Evolutionary conservation across 2,113 vertebrate species (phyloP).

Genomic region (Tyrannus savana): DNA sequence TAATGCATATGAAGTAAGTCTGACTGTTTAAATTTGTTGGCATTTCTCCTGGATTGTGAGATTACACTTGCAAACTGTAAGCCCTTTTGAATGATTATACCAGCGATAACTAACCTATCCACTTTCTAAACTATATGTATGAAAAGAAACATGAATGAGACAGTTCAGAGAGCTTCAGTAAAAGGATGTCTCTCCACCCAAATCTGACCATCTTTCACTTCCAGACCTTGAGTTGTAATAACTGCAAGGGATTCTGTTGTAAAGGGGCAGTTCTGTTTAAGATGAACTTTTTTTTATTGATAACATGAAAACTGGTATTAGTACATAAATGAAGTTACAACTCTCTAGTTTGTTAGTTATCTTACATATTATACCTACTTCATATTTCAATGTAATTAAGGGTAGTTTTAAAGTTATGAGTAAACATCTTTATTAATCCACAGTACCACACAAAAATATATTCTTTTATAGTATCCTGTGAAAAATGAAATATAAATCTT

Average conservation of each 20-base stretch:
- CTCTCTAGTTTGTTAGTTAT: background rate
- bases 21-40: background rate
- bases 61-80: background rate
- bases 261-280: background rate
- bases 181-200: background rate
- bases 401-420: background rate
- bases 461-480: conserved; percentile 43
- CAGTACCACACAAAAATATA: conserved; percentile 11
- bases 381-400: background rate
- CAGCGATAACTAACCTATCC: background rate
- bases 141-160: background rate
- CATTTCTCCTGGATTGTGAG: background rate
- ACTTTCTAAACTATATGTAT: background rate
- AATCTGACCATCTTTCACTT: background rate
- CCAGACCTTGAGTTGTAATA: background rate
- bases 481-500: conserved; percentile 63
- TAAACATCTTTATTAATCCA: conserved; percentile 32
- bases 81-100: background rate
- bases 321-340: background rate
- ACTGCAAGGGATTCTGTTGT: background rate
- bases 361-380: background rate
- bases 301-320: background rate
- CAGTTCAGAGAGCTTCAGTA: background rate
- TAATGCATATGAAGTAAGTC: background rate
- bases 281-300: background rate